Conservation (phyloP, 2,113 vertebrate genomes). For the Apteryx mantelli region DNA sequence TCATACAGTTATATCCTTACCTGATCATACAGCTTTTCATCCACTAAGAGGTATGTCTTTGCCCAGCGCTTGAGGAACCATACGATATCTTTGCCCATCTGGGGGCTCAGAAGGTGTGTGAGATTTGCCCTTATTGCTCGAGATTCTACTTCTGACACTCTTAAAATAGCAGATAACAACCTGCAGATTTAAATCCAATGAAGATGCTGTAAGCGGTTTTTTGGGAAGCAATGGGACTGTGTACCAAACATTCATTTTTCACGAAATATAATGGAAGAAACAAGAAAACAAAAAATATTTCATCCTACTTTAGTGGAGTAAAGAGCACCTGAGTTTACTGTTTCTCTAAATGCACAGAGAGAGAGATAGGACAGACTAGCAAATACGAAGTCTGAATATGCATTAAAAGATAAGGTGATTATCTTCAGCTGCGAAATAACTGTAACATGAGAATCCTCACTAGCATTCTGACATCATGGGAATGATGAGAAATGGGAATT, state of each 20-base stretch:
- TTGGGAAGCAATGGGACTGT: not conserved
- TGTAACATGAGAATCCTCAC: not conserved
- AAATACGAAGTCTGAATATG: not conserved
- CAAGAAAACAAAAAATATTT: not conserved
- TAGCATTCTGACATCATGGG: not conserved
- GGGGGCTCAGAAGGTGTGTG: slow-evolving; percentile 92
- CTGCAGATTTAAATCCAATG: slow-evolving; percentile 76
- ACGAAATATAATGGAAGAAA: not conserved
- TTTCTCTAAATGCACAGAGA: not conserved
- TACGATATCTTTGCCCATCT: slow-evolving; percentile 98
- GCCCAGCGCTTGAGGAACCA: slow-evolving; percentile 98
- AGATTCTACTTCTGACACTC: slow-evolving; percentile 97
- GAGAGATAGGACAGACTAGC: not conserved
- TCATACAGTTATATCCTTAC: slow-evolving; percentile 70
- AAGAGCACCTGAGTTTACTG: not conserved
- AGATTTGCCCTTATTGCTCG: slow-evolving; percentile 94
- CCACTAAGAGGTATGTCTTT: slow-evolving; percentile 95
- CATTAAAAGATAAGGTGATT: not conserved
- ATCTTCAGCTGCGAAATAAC: not conserved
- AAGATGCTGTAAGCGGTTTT: not conserved
- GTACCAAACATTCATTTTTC: not conserved
- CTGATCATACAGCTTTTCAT: slow-evolving; percentile 97
- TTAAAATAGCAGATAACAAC: slow-evolving; percentile 92
- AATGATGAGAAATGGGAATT: not conserved
- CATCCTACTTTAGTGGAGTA: not conserved